Conservation (phyloP, 2,888 invertebrate species). For the Cinara cedri region DNA sequence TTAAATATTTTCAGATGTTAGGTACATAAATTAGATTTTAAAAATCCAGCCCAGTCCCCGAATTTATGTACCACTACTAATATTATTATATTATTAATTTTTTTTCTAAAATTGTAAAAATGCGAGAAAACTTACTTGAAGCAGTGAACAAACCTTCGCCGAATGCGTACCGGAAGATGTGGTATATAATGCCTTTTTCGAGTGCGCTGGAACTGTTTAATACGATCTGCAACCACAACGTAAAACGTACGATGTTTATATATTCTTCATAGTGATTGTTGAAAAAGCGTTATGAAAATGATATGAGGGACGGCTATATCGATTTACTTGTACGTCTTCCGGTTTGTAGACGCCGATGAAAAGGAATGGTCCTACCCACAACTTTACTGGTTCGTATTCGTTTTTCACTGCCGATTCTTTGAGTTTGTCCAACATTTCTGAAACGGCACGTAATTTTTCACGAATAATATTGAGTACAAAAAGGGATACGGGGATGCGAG, state of each 20-base stretch:
- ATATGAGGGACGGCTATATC: too few species aligned
- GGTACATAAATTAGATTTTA: too few species aligned
- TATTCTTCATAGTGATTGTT: too few species aligned
- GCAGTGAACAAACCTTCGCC: conserved; percentile 61
- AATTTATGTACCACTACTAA: too few species aligned
- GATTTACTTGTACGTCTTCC: conserved; percentile 58
- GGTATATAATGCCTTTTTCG: conserved; percentile 60
- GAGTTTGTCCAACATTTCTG: conserved; percentile 57
- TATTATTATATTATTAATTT: too few species aligned
- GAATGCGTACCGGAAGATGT: conserved; percentile 59
- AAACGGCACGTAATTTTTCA: too few species aligned
- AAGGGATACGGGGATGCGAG: not conserved
- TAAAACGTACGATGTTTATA: too few species aligned
- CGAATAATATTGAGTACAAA: too few species aligned
- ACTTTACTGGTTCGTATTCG: conserved; percentile 57
- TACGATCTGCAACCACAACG: conserved; percentile 60
- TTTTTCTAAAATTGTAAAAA: too few species aligned
- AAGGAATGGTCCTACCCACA: conserved; percentile 58
- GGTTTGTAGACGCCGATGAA: conserved; percentile 57
- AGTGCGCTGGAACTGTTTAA: conserved; percentile 59
- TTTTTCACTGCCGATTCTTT: conserved; percentile 38
- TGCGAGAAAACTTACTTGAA: conserved; percentile 58
- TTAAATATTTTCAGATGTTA: too few species aligned
- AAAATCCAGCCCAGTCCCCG: too few species aligned
- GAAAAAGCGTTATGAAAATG: too few species aligned